Base-by-base conservation (phyloP, 2,113 vertebrate species). In the Scortum barcoo region DNA sequence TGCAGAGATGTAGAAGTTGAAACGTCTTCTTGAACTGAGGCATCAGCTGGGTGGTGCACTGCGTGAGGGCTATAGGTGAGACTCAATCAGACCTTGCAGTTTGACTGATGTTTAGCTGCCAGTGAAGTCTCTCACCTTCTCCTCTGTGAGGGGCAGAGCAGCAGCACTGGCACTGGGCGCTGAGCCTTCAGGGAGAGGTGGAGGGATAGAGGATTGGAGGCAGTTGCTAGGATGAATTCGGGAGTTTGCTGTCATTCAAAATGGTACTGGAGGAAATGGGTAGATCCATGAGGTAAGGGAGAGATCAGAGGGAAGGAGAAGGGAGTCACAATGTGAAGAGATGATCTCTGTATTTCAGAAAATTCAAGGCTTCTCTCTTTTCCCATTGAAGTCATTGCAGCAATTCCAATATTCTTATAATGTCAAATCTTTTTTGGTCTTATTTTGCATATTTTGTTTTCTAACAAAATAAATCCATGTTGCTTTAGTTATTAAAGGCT, bases 101-200 rank as follows among this genome's bases (percentile, higher is more conserved):
- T 86, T 80, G 80, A 84, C 78, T 86, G 89, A 86, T 91, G 79
- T 79, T 89, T 72, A 75, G 82, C 83, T 81, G 78, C 78, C 72
- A 79, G 67, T 60, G 48, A 69, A 74, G 74, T 79, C 72, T 88
- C 72, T 77, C 70, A 40, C 72, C 80, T 80, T 71, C 62, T 87
- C 19, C 50, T 81, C 22, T 42, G 46, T 56, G 51, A 80, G 69
- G n/a, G 48, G 44, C 46, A 11, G 3, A 63, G 62, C 58, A 65
- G 69, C 68, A 40, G 54, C 26, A n/a, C 24, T 13, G 62, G 44
- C 56, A 24, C 12, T 58, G 76, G 46, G 26, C 69, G 51, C 28
- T 54, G 76, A 77, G 81, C 67, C 73, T 85, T 71, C 5, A 68
- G 54, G 76, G 83, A 85, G 54, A 33, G 46, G 58, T 38, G 72